Percentiles rank a stretch among this genome's conserved stretches.
phyloP scores from a whole-genome alignment of 1,140 invertebrate genomes.

The Solen grandis region DNA sequence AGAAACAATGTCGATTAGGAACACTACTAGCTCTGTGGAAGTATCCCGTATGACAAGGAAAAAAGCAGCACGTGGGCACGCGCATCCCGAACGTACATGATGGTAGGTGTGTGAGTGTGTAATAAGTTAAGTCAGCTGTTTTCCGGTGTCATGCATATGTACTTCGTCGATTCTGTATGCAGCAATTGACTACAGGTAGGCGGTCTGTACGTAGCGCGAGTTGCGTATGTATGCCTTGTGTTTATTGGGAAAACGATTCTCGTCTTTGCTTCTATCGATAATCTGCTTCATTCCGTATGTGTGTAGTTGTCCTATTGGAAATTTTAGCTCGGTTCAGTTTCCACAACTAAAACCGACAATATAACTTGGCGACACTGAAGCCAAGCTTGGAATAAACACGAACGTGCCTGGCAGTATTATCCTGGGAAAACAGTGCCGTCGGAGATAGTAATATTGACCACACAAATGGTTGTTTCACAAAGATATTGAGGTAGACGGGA shows the following conservation, averaged over 20 bases:
- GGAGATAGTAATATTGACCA: not conserved
- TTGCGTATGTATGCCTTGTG: too few species aligned
- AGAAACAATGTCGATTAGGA: too few species aligned
- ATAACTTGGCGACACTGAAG: not conserved
- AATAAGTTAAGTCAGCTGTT: too few species aligned
- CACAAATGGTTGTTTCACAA: not conserved
- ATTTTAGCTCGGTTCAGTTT: not conserved
- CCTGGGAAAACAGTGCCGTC: not conserved
- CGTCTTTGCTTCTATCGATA: conserved; percentile 24
- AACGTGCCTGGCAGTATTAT: not conserved
- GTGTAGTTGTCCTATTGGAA: conserved; percentile 27
- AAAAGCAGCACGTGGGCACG: too few species aligned
- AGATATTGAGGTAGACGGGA: not conserved
- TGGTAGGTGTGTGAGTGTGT: too few species aligned
- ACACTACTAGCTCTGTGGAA: too few species aligned
- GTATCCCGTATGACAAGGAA: too few species aligned
- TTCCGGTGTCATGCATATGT: too few species aligned
- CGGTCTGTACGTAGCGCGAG: too few species aligned
- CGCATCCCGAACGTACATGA: too few species aligned
- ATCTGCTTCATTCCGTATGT: conserved; percentile 34
- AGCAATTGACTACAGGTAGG: too few species aligned
- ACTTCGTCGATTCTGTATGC: too few species aligned
- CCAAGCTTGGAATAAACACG: not conserved
- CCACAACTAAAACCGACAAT: not conserved
- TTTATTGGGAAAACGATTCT: conserved; percentile 47